Evolutionary conservation across 2,113 vertebrate genomes (phyloP), one percentile per base, ranked within the genome.

Genomic region (Gymnobelideus leadbeateri): DNA sequence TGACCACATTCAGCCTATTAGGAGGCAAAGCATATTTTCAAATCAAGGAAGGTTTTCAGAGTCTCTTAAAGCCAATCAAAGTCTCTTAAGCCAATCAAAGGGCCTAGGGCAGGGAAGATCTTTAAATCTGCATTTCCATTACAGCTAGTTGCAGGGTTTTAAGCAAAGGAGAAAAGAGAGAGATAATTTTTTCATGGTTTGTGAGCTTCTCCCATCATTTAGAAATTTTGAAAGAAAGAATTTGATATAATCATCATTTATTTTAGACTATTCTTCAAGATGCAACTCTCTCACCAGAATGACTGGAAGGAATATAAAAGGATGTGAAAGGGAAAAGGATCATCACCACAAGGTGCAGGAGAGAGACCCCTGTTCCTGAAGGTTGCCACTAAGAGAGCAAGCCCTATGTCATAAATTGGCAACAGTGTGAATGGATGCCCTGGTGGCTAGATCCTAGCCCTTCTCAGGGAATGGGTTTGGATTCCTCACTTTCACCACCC

Each of bases 221-320:
- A 31, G 90, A 11, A 51, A 55, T 92, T 91, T 51, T 51, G 55
- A 47, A 77, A 93, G 95, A 89, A 95, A n/a, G 5, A 51, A 31
- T 54, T 95, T 90, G 57, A 54, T 55, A 9, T 49, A 92, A 91
- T 92, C 9, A 89, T 92, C 47, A 51, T 21, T 94, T 46, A 93
- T 55, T 92, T 95, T 90, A 94, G 26, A 53, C 55, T 89, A 47
- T 4, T 93, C 53, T 12, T 47, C 31, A 37, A 49, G 46, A 91
- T 52, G 16, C 16, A 57, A 25, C n/a, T 28, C 90, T 91, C 93
- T 94, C 90, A 25, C 11, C 68, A 92, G 23, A 94, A 91, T 7
- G 51, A 47, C 89, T 92, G 90, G 91, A 46, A 93, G 91, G 26
- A 94, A 91, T 93, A 49, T 8, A 92, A 31, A 55, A 90, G 93